A percentile compares a stretch with the other conserved stretches of the same genome.
These are phyloP conservation scores for Oreonectes daqikongensis DNA, from an alignment of 2,797 vertebrate species.

Conservation along the genomic window DNA sequence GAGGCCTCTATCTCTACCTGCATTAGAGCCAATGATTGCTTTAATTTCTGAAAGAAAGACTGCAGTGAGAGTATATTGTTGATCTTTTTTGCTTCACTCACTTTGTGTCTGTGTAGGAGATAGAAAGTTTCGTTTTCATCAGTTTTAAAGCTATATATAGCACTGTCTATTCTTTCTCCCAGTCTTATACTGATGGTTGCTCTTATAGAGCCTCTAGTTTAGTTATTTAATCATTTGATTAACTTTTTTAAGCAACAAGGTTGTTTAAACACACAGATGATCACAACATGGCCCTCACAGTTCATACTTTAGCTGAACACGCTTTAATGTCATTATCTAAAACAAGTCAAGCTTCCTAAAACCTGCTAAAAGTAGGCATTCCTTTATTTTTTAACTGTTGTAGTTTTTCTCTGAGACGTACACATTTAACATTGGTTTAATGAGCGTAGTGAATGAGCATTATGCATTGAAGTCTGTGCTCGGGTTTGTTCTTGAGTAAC, in stretches of 20 bases:
- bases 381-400: slow-evolving; percentile 11
- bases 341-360: neutral
- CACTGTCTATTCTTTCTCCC: neutral
- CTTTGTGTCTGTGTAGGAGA: slow-evolving; percentile 22
- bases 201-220: neutral
- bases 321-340: neutral
- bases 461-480: slow-evolving; percentile 47
- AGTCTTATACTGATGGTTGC: slow-evolving; percentile 27
- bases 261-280: neutral
- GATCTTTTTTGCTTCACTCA: slow-evolving; percentile 20
- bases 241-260: neutral
- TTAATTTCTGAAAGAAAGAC: slow-evolving; percentile 57
- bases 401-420: slow-evolving; percentile 37
- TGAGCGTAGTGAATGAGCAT: slow-evolving; percentile 34
- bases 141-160: slow-evolving; percentile 31
- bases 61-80: slow-evolving; percentile 59
- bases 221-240: neutral
- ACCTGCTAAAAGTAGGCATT: neutral
- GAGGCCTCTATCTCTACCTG: slow-evolving; percentile 65
- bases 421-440: slow-evolving; percentile 44
- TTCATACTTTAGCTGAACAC: neutral
- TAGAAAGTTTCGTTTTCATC: slow-evolving; percentile 5
- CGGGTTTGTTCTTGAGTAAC: slow-evolving; percentile 54
- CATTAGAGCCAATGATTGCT: slow-evolving; percentile 63
- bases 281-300: neutral